These are phyloP conservation scores for Protula sp. DNA, from an alignment of 2,888 invertebrate genomes.

Conservation along the genomic window DNA sequence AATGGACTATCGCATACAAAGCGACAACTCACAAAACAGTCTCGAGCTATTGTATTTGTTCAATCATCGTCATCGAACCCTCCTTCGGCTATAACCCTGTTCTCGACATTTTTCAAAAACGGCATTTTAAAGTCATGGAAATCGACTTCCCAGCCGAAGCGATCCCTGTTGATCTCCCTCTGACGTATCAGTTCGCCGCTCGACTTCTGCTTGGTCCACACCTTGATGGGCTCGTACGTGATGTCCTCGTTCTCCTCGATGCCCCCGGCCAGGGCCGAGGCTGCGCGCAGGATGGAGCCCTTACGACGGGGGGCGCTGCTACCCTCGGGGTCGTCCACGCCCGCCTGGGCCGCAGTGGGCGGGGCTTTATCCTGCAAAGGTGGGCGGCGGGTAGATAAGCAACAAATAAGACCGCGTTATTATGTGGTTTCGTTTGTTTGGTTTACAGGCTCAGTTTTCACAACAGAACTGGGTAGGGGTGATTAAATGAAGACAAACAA, in stretches of 20 bases:
- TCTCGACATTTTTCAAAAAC: slow-evolving; percentile 45
- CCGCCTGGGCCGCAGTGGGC: not conserved
- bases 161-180: slow-evolving; percentile 36
- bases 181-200: slow-evolving; percentile 43
- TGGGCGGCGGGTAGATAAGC: not conserved
- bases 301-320: slow-evolving; percentile 32
- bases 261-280: slow-evolving; percentile 48
- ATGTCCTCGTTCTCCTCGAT: slow-evolving; percentile 48
- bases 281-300: slow-evolving; percentile 47
- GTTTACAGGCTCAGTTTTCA: too few species aligned
- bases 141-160: slow-evolving; percentile 53
- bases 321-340: slow-evolving; percentile 1
- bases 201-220: slow-evolving; percentile 49
- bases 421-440: too few species aligned
- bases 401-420: too few species aligned
- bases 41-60: too few species aligned
- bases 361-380: not conserved
- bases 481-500: too few species aligned
- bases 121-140: slow-evolving; percentile 52
- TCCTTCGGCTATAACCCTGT: slow-evolving; percentile 32
- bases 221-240: slow-evolving; percentile 42
- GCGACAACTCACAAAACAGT: too few species aligned
- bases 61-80: slow-evolving; percentile 31
- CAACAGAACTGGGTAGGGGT: too few species aligned
- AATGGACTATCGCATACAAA: too few species aligned